Conservation (phyloP, 2,113 vertebrate genomes). For the Parus major region DNA sequence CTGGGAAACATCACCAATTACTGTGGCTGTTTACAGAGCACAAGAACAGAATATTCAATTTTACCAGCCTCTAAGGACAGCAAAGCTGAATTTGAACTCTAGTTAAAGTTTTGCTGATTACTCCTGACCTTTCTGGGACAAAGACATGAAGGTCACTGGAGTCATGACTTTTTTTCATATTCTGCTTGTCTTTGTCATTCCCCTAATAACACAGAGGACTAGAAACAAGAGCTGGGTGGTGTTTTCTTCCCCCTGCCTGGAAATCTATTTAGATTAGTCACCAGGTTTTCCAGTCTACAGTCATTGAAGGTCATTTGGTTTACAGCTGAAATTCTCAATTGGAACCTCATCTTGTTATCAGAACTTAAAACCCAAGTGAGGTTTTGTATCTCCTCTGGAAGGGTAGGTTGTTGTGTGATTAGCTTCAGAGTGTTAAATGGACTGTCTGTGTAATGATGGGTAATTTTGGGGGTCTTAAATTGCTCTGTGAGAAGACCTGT, state of each 20-base stretch:
- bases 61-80: conserved; percentile 21
- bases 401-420: conserved; percentile 72
- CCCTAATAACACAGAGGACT: conserved; percentile 52
- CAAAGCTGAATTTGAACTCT: conserved; percentile 56
- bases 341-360: conserved; percentile 73
- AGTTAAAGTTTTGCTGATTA: conserved; percentile 75
- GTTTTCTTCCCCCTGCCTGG: conserved; percentile 41
- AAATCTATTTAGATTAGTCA: conserved; percentile 75
- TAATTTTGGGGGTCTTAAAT: conserved; percentile 75
- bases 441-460: conserved; percentile 62
- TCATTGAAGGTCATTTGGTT: conserved; percentile 75
- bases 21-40: conserved; percentile 21
- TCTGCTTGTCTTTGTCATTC: conserved; percentile 61
- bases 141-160: conserved; percentile 61
- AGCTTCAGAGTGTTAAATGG: conserved; percentile 76
- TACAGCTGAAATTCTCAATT: conserved; percentile 73
- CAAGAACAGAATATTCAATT: conserved; percentile 55
- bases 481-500: conserved; percentile 62
- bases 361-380: conserved; percentile 68
- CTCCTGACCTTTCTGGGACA: conserved; percentile 52
- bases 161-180: conserved; percentile 60
- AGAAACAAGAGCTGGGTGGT: conserved; percentile 53
- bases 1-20: conserved; percentile 36
- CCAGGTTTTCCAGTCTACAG: conserved; percentile 59
- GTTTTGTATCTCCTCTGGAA: conserved; percentile 69